Evolutionary conservation across 2,113 vertebrate species (phyloP).

Genomic region (Trichechus manatus): DNA sequence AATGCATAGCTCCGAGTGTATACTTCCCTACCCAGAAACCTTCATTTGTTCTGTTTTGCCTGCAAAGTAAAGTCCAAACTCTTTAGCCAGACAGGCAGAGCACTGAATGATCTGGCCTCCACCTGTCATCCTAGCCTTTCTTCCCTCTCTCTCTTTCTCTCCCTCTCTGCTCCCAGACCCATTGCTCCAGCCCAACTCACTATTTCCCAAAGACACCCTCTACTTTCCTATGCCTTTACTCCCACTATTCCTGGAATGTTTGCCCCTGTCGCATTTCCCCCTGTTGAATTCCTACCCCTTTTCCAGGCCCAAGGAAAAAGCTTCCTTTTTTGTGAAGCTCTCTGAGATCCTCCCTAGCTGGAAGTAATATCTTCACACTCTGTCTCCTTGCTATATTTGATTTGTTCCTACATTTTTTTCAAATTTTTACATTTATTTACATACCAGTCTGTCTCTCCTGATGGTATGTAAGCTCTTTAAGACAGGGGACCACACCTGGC

Average conservation of each 20-base stretch:
- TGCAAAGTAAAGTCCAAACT: background rate
- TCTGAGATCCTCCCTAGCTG: background rate
- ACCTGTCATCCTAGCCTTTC: background rate
- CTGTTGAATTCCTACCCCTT: background rate
- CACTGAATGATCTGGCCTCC: background rate
- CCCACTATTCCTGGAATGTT: background rate
- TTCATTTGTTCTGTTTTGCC: background rate
- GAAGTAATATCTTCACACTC: background rate
- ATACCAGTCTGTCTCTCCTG: background rate
- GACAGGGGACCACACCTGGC: background rate
- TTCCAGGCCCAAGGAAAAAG: background rate
- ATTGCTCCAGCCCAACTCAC: background rate
- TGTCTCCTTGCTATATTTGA: background rate
- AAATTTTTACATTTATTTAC: background rate
- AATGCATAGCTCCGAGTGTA: background rate
- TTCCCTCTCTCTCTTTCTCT: background rate
- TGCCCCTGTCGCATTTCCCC: background rate
- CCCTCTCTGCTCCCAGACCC: background rate
- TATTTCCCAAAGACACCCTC: background rate
- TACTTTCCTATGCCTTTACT: background rate
- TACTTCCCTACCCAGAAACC: background rate
- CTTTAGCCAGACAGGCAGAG: background rate
- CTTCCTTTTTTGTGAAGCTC: background rate
- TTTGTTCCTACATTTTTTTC: background rate
- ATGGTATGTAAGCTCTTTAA: background rate